Percentiles rank a stretch among this genome's conserved stretches.
These are phyloP conservation scores for Perca fluviatilis DNA, from an alignment of 2,113 vertebrate genomes.

Conservation along the genomic window DNA sequence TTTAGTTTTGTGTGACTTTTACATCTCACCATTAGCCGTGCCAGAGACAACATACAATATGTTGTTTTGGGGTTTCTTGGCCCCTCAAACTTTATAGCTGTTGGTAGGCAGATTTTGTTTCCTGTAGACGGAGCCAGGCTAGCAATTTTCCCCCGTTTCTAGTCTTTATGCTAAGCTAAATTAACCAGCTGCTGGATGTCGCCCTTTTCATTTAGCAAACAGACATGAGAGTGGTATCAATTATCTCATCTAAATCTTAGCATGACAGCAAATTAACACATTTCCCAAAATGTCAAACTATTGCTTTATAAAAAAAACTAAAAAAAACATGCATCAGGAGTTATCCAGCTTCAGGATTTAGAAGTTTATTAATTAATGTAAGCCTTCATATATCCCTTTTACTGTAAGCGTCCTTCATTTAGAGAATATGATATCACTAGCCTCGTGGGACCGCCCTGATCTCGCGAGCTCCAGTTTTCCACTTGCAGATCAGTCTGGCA, in stretches of 20 bases:
- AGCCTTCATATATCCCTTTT: slow-evolving; percentile 23
- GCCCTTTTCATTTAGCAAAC: background rate
- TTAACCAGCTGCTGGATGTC: background rate
- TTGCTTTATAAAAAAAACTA: background rate
- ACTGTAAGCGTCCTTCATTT: slow-evolving; percentile 7
- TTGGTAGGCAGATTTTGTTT: no score
- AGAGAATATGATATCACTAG: background rate
- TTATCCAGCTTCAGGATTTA: slow-evolving; percentile 27
- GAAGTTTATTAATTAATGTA: slow-evolving; percentile 41
- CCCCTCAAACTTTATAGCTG: background rate
- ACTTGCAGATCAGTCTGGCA: no score
- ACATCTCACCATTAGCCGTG: background rate
- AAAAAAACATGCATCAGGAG: background rate
- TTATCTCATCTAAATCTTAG: background rate
- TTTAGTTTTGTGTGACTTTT: background rate
- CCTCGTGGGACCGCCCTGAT: no score
- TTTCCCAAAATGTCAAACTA: background rate
- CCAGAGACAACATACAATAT: background rate
- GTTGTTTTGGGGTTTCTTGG: background rate
- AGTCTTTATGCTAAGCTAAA: slow-evolving; percentile 7
- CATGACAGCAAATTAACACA: background rate
- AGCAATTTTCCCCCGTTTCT: background rate
- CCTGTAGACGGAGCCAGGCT: background rate
- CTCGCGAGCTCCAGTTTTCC: no score
- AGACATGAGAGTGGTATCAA: background rate